Conservation (phyloP, 92 coral and sea anemone species). For the Epizoanthus rinbou region DNA sequence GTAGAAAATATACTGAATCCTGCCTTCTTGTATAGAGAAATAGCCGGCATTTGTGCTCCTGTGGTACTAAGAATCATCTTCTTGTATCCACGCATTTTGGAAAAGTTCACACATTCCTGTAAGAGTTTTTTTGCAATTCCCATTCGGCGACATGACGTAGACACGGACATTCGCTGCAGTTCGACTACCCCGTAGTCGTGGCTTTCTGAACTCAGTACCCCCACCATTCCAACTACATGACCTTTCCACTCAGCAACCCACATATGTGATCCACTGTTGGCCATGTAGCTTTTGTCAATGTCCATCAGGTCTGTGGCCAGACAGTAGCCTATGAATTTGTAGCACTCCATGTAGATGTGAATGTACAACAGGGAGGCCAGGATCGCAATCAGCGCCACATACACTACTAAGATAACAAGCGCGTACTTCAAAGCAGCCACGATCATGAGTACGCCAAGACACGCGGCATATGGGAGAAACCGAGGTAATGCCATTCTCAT, state of each 20-base stretch:
- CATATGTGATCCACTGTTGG: constrained; percentile 57
- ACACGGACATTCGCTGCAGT: constrained; percentile 83
- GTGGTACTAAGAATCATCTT: constrained; percentile 73
- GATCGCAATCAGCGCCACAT: constrained; percentile 53
- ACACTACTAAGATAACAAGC: constrained; percentile 55
- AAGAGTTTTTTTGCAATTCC: constrained; percentile 78
- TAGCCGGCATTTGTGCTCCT: constrained; percentile 81
- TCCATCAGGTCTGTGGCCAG: constrained; percentile 67
- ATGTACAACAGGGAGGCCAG: constrained; percentile 73
- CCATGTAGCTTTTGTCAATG: constrained; percentile 66
- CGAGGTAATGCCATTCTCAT: constrained; percentile 65
- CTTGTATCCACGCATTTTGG: constrained; percentile 53
- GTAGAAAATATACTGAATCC: constrained; percentile 40
- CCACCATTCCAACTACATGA: constrained; percentile 87
- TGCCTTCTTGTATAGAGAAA: constrained; percentile 66
- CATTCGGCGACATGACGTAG: constrained; percentile 61
- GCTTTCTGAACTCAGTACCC: constrained; percentile 53
- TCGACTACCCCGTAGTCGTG: constrained; percentile 74
- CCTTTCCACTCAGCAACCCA: constrained; percentile 85
- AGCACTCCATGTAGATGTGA: constrained; percentile 67
- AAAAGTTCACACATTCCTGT: constrained; percentile 57
- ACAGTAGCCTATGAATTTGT: constrained; percentile 73
- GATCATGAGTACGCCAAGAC: constrained; percentile 45
- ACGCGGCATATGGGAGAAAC: constrained; percentile 58
- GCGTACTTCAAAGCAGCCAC: constrained; percentile 66